These are phyloP conservation scores for Rana temporaria DNA, from an alignment of 2,113 vertebrate species.

Conservation along the genomic window DNA sequence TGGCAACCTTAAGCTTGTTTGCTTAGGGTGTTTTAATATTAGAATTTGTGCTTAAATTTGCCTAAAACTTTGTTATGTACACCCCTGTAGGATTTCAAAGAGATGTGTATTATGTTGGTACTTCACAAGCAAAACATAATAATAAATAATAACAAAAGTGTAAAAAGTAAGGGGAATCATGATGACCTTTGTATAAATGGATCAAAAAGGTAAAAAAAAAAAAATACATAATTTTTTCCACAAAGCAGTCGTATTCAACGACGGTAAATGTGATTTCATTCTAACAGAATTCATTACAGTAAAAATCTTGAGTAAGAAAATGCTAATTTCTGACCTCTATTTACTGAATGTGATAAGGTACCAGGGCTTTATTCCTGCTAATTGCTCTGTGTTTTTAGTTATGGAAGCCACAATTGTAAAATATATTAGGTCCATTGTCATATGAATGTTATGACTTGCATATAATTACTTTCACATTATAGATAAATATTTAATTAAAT, in stretches of 20 bases:
- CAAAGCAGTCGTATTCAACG: neutral
- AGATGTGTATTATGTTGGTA: no score
- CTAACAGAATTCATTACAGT: neutral
- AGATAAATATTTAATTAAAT: conserved; percentile 9
- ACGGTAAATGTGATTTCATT: neutral
- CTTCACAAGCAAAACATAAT: no score
- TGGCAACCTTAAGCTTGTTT: no score
- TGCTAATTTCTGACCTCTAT: neutral
- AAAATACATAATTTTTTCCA: neutral
- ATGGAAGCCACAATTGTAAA: neutral
- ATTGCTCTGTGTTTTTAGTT: conserved; percentile 16
- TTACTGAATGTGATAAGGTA: conserved; percentile 18
- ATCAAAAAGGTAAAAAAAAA: neutral
- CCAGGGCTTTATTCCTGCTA: conserved; percentile 28
- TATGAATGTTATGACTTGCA: conserved; percentile 26
- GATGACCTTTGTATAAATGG: neutral
- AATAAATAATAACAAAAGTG: no score
- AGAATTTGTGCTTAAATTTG: no score
- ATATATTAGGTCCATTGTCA: conserved; percentile 20
- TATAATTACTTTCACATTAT: neutral
- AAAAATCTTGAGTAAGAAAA: neutral
- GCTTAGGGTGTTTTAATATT: no score
- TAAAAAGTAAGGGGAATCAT: no score
- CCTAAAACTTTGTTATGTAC: no score
- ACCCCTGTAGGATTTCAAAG: no score